Base-by-base conservation (phyloP, 1,140 invertebrate species). In the Brachystomella parvula region DNA sequence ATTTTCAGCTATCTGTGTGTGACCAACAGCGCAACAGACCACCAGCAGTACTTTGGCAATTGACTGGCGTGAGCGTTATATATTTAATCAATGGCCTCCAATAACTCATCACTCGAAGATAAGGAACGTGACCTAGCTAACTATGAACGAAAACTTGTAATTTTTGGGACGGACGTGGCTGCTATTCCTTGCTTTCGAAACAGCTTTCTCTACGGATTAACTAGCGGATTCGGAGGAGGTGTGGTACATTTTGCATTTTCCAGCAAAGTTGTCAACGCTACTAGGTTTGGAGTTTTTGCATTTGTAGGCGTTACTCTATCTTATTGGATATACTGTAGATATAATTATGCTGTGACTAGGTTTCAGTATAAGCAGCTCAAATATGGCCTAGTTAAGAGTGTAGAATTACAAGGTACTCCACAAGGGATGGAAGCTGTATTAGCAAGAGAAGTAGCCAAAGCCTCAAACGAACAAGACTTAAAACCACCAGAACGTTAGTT, bases 121-220 rank as follows among this genome's bases (percentile, higher is more conserved):
- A 21, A 60, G 15, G 47, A 66, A n/a, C 17, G 26, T 59, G 9
- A 65, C 3, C 21, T 60, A 53, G 31, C 60, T 6, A 2, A 30
- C 19, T 21, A 19, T 39, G n/a, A 35, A 29, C 12, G 47, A 12
- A 65, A 67, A 49, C 29, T 82, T 9, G 74, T 78, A 3, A 59
- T 86, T 65, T 84, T 85, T 76, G 83, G 83, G 21, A 77, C 80
- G 71, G 82, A 86, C 75, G 71, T 86, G 3, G 79, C 78, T 28
- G 79, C 82, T 76, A 83, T 86, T 63, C 85, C 85, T 26, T 87
- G 85, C 73, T 85, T 86, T 75, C 78, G 83, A 58, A 81, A 81
- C 59, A 84, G 82, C 73, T 83, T 83, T 70, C 61, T 86, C 0
- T 82, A 82, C 76, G 84, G 85, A 24, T 83, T 85, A 31, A 74